phyloP scores from a whole-genome alignment of 1,140 invertebrate species.

The Nasonia giraulti region DNA sequence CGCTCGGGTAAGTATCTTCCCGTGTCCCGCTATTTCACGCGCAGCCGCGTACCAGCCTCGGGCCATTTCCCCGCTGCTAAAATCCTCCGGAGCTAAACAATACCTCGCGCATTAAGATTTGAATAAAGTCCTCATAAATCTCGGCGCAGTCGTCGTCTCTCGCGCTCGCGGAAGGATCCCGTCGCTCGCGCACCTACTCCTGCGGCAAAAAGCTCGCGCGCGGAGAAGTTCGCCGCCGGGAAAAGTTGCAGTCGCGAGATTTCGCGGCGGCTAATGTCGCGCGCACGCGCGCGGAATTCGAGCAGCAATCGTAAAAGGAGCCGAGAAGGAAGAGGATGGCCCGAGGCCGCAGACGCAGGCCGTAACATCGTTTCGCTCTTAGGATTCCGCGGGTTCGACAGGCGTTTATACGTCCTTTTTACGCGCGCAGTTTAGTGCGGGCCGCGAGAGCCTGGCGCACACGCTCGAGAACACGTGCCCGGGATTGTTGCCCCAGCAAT shows the following conservation, averaged over 20 bases:
- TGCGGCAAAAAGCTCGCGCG: not conserved
- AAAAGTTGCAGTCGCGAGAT: conserved; percentile 5
- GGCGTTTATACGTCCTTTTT: conserved; percentile 40
- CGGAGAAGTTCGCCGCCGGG: not conserved
- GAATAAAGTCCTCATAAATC: conserved; percentile 16
- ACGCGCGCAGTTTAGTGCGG: conserved; percentile 39
- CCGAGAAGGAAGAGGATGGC: conserved; percentile 6
- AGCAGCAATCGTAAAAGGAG: conserved; percentile 48
- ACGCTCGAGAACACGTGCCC: conserved; percentile 12
- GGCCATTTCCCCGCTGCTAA: not conserved
- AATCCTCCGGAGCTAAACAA: not conserved
- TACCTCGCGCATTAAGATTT: not conserved
- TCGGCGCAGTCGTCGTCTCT: too few relatives aligned
- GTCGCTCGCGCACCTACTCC: too few relatives aligned
- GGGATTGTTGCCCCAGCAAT: conserved; percentile 37
- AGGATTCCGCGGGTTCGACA: conserved; percentile 51
- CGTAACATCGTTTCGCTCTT: conserved; percentile 52
- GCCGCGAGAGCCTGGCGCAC: not conserved
- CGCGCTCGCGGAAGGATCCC: not conserved
- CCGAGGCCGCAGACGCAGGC: not conserved
- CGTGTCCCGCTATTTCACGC: not conserved
- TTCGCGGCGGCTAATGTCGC: conserved; percentile 1
- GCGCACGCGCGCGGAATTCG: conserved; percentile 18
- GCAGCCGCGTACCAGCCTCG: not conserved
- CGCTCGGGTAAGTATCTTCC: not conserved